Conservation (phyloP, 92 coral and sea anemone genomes). For the Anthopleura xanthogrammica region DNA sequence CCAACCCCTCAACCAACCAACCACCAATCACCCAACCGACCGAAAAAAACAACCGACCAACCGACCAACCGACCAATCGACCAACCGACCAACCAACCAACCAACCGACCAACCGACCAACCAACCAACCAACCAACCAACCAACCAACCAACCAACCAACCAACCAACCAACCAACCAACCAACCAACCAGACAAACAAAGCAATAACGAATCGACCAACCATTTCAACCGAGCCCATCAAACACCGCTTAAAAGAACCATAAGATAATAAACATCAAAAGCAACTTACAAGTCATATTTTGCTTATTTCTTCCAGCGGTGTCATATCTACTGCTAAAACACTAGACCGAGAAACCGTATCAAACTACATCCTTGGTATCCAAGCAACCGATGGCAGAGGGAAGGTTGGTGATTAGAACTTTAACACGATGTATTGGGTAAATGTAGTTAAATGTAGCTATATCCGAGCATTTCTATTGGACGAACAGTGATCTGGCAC, state of each 20-base stretch:
- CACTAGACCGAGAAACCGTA: slow-evolving; percentile 74
- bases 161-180: not conserved
- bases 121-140: not conserved
- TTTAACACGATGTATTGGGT: not conserved
- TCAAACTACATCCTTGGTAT: slow-evolving; percentile 65
- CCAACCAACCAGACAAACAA: not conserved
- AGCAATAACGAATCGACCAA: not conserved
- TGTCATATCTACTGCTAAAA: slow-evolving; percentile 56
- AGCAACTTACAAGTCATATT: not conserved
- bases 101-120: not conserved
- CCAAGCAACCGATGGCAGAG: slow-evolving; percentile 84
- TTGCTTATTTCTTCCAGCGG: slow-evolving; percentile 49
- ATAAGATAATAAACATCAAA: not conserved
- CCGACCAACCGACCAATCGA: not conserved
- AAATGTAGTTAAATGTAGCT: not conserved
- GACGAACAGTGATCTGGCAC: no score
- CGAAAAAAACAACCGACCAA: not conserved
- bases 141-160: not conserved
- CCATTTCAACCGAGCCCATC: not conserved
- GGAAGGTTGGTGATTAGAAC: slow-evolving; percentile 58
- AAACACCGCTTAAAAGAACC: not conserved
- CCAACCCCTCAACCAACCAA: not conserved
- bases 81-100: not conserved
- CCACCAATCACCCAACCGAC: no score
- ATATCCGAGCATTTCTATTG: no score